Conservation (phyloP, 2,113 vertebrate genomes). For the Ptilorrhoa leucosticta region DNA sequence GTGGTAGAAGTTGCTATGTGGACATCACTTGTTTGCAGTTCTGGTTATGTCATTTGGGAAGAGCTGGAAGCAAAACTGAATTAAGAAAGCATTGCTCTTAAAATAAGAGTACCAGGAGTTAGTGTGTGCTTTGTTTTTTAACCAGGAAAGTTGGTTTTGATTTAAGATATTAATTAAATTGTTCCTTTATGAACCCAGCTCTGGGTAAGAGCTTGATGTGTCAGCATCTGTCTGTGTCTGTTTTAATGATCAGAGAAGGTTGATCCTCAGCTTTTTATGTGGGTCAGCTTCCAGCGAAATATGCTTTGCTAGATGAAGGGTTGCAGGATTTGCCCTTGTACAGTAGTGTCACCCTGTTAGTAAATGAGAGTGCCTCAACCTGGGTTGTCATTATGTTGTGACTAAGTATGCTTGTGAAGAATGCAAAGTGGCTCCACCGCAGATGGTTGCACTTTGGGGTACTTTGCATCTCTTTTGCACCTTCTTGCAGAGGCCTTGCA, state of each 20-base stretch:
- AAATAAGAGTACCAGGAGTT: neutral
- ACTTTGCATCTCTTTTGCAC: neutral
- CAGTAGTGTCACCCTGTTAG: neutral
- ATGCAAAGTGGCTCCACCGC: neutral
- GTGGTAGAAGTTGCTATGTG: neutral
- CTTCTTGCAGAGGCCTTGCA: neutral
- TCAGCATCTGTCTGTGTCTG: neutral
- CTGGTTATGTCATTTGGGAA: conserved; percentile 8
- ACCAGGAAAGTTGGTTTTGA: neutral
- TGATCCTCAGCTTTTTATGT: neutral
- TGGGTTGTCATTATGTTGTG: neutral
- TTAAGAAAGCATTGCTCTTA: neutral
- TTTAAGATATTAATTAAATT: conserved; percentile 31
- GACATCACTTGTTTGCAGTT: neutral
- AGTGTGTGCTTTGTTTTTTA: neutral
- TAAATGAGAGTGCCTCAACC: neutral
- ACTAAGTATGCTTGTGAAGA: neutral
- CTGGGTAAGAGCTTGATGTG: neutral
- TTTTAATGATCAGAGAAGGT: conserved; percentile 9
- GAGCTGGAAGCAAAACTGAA: neutral
- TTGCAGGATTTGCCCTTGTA: neutral
- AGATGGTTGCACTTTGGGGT: neutral
- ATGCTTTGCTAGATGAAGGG: neutral
- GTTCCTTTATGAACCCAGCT: neutral
- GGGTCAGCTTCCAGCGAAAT: neutral